Conservation (phyloP, 2,113 vertebrate genomes). For the Galeopterus variegatus region DNA sequence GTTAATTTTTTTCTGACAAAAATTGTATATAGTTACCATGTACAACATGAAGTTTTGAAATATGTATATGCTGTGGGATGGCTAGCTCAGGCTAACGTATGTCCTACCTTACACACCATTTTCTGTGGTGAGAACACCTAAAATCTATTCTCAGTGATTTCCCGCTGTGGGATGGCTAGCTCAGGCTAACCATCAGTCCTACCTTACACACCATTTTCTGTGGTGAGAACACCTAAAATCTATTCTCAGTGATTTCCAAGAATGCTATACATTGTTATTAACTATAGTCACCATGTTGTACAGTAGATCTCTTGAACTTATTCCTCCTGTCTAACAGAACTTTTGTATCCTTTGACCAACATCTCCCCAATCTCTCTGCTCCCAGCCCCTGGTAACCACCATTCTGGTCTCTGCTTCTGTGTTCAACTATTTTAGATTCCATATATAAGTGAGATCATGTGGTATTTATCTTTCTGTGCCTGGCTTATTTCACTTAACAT, state of each 20-base stretch:
- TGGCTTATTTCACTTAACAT: neutral
- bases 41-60: neutral
- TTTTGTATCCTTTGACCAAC: neutral
- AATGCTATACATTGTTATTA: neutral
- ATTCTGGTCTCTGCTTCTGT: too few species aligned
- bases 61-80: neutral
- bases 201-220: neutral
- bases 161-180: neutral
- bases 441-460: neutral
- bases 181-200: neutral
- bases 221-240: neutral
- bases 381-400: neutral
- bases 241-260: neutral
- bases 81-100: neutral
- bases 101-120: neutral
- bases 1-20: neutral
- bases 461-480: neutral
- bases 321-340: neutral
- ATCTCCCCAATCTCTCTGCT: neutral
- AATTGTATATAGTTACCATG: neutral
- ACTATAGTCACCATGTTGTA: neutral
- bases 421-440: neutral
- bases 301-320: neutral
- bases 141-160: neutral
- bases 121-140: neutral